Evolutionary conservation across 2,113 vertebrate species (phyloP).

Genomic region (Dicaeum eximium): DNA sequence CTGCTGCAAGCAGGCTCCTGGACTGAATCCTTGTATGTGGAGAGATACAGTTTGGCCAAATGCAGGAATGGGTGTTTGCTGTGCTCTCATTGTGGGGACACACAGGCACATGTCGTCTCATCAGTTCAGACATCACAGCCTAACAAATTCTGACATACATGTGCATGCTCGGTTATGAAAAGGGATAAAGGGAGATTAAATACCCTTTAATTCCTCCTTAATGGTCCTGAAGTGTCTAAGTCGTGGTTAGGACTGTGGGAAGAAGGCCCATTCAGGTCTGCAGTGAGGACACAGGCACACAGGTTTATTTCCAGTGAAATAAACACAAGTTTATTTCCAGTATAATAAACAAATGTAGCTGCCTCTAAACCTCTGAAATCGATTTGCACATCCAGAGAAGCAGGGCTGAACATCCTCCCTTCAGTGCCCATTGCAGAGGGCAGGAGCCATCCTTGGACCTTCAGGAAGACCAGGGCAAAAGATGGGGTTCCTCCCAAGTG

Average conservation of each 20-base stretch:
- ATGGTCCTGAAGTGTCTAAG: background rate
- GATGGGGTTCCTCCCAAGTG: background rate
- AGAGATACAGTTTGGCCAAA: background rate
- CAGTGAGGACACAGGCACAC: background rate
- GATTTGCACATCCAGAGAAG: fast-evolving
- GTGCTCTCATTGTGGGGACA: background rate
- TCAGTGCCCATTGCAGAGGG: fast-evolving
- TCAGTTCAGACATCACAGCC: background rate
- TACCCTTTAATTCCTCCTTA: background rate
- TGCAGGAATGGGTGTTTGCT: background rate
- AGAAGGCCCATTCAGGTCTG: fast-evolving
- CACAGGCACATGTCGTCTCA: background rate
- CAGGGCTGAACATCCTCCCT: background rate
- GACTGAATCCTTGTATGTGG: background rate
- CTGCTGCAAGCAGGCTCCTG: background rate
- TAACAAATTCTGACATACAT: background rate
- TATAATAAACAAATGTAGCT: background rate
- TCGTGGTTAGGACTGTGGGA: background rate
- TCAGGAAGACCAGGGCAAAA: background rate
- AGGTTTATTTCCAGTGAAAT: background rate
- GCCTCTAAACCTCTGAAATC: background rate
- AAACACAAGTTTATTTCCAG: background rate
- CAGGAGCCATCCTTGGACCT: background rate
- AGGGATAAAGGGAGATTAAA: background rate
- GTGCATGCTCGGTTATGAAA: background rate